A percentile compares a stretch with the other conserved stretches of the same genome.
Evolutionary conservation across 1,140 invertebrate genomes (phyloP).

Genomic region (Leptinotarsa texana): DNA sequence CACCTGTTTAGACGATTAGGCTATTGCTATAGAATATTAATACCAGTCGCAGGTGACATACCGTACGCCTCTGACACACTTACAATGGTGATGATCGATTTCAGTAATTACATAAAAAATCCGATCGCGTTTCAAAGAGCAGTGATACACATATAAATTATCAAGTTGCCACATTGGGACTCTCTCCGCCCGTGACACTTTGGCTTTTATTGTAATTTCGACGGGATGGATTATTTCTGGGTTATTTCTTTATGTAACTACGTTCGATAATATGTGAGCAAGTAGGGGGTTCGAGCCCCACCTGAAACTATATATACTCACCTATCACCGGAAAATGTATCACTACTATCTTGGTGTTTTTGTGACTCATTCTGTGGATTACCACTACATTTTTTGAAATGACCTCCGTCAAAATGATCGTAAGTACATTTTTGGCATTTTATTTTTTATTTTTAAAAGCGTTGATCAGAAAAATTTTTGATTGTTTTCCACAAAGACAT

Average conservation of each 20-base stretch:
- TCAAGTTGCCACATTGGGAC: constrained; percentile 36
- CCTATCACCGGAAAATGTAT: constrained; percentile 30
- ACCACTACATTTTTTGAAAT: constrained; percentile 31
- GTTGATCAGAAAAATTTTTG: no score
- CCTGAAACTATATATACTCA: constrained; percentile 17
- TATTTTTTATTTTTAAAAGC: background rate
- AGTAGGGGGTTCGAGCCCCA: constrained; percentile 9
- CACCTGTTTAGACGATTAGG: no score
- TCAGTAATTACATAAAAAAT: constrained; percentile 20
- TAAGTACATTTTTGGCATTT: constrained; percentile 30
- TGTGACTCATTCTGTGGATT: constrained; percentile 37
- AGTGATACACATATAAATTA: constrained; percentile 30
- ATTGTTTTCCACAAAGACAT: no score
- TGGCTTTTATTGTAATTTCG: constrained; percentile 29
- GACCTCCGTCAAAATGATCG: constrained; percentile 44
- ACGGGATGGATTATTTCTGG: constrained; percentile 27
- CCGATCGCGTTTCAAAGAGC: constrained; percentile 1
- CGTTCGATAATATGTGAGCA: constrained; percentile 29
- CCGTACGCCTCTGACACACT: background rate
- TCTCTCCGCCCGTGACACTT: constrained; percentile 27
- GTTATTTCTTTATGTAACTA: constrained; percentile 38
- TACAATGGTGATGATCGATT: background rate
- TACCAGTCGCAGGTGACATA: no score
- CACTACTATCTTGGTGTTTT: constrained; percentile 29
- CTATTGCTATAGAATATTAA: no score